A percentile compares a stretch with the other conserved stretches of the same genome.
Conservation (phyloP, 2,797 vertebrate species). For the Periparus ater region DNA sequence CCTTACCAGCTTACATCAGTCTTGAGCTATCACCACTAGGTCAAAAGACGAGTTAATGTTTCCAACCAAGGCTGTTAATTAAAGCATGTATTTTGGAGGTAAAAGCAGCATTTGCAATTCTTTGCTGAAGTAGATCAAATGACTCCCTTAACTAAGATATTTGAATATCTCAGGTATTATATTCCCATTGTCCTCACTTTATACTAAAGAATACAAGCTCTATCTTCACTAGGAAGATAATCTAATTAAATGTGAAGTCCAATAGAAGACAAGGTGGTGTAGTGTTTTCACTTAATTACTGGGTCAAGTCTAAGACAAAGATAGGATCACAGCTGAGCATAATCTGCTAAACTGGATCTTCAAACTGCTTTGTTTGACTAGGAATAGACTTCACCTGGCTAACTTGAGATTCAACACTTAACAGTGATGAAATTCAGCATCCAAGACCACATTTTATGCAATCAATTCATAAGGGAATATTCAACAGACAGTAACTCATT, state of each 20-base stretch:
- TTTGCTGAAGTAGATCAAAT: not conserved
- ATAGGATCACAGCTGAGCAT: not conserved
- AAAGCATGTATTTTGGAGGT: not conserved
- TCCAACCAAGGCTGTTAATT: not conserved
- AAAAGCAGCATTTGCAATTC: conserved; percentile 20
- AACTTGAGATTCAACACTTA: not conserved
- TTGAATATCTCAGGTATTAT: not conserved
- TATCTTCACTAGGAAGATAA: not conserved
- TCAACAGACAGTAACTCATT: not conserved
- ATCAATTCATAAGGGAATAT: not conserved
- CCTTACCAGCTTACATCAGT: not conserved
- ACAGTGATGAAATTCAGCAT: not conserved
- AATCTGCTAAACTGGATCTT: conserved; percentile 13
- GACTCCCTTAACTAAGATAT: not conserved
- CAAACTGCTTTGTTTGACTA: conserved; percentile 26
- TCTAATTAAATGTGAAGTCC: conserved; percentile 2
- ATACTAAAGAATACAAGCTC: not conserved
- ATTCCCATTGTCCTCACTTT: not conserved
- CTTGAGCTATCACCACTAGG: not conserved
- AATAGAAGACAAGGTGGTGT: not conserved
- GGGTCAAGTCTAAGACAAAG: not conserved
- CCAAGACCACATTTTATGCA: not conserved
- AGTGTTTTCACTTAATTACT: conserved; percentile 22
- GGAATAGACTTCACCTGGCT: not conserved
- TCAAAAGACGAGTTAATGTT: not conserved